These are phyloP conservation scores for Sinosuthora webbiana DNA, from an alignment of 2,113 vertebrate species.

Conservation along the genomic window DNA sequence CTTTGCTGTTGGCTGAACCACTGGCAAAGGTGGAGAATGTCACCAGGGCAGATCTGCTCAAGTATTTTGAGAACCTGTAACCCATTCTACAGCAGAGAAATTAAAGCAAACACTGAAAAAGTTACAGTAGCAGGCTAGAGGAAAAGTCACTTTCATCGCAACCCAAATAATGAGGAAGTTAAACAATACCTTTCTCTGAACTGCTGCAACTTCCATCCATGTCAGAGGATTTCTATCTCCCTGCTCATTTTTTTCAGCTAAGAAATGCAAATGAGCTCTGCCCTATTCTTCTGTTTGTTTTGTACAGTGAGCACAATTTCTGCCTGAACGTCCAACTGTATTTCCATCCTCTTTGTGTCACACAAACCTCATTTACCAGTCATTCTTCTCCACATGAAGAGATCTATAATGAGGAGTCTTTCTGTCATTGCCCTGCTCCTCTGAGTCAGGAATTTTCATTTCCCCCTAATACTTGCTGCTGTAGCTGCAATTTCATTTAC, in stretches of 20 bases:
- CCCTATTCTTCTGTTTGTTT: constrained; percentile 44
- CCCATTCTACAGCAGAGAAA: neutral
- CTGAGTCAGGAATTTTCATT: constrained; percentile 66
- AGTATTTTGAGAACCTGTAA: neutral
- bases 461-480: constrained; percentile 60
- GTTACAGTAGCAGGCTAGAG: neutral
- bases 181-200: neutral
- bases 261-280: constrained; percentile 49
- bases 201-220: neutral
- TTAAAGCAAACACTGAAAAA: neutral
- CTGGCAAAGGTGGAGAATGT: neutral
- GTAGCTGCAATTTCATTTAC: constrained; percentile 59
- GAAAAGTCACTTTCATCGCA: neutral
- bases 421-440: constrained; percentile 64
- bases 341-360: constrained; percentile 65
- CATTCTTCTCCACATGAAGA: constrained; percentile 67
- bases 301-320: constrained; percentile 61
- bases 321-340: constrained; percentile 61
- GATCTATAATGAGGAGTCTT: constrained; percentile 67
- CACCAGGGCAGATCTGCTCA: neutral
- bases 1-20: neutral
- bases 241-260: neutral
- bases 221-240: neutral
- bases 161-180: neutral
- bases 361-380: constrained; percentile 65